These are phyloP conservation scores for Cryptoprocta ferox DNA, from an alignment of 2,797 vertebrate species.

Conservation along the genomic window DNA sequence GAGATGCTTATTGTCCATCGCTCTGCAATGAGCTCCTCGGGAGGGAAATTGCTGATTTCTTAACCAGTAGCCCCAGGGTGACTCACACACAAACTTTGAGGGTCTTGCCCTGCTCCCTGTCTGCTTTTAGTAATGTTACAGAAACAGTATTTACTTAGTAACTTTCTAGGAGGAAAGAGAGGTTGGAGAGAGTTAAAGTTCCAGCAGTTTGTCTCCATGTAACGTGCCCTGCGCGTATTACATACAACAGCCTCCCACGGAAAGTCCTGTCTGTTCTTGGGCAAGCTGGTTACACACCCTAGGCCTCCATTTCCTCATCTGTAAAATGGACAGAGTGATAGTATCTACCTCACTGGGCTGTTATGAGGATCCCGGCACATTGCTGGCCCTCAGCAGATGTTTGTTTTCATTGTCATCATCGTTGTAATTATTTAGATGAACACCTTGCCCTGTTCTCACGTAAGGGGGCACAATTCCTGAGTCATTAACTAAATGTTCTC, in stretches of 20 bases:
- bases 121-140: not conserved
- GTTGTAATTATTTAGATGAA: not conserved
- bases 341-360: not conserved
- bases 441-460: not conserved
- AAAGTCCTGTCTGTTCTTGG: not conserved
- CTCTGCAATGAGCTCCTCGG: not conserved
- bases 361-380: not conserved
- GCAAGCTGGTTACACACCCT: not conserved
- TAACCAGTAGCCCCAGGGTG: not conserved
- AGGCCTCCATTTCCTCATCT: not conserved
- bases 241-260: not conserved
- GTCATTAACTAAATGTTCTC: not conserved
- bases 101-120: not conserved
- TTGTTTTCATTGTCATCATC: not conserved
- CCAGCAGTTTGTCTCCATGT: not conserved
- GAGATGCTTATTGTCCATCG: not conserved
- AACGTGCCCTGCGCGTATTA: not conserved
- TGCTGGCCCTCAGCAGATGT: not conserved
- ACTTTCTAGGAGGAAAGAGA: not conserved
- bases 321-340: not conserved
- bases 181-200: not conserved
- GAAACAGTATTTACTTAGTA: not conserved
- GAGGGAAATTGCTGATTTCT: not conserved
- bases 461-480: not conserved
- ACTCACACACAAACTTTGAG: not conserved